Base-by-base conservation (phyloP, 92 coral and sea anemone species). In the Phymanthus crucifer region DNA sequence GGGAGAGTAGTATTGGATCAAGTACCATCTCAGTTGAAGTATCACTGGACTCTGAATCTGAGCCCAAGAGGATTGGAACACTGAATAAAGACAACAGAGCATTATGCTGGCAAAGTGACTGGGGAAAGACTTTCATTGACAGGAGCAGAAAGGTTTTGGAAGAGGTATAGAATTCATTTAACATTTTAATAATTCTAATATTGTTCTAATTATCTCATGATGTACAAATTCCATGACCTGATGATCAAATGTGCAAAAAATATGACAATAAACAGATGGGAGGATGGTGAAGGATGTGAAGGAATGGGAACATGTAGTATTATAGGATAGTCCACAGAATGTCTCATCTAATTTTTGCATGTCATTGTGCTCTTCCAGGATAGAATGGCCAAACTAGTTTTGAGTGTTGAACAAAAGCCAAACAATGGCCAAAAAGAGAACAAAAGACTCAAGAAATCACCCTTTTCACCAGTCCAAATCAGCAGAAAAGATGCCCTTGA, bases 381-480 rank as follows among this genome's bases (percentile, higher is more conserved):
- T 29, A 78, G 91, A 70, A 92, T 92, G 98, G 98, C 97, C 24
- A 87, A 89, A 70, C 85, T 92, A 38, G 72, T 79, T 1, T 27
- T 92, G 46, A 85, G 81, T 36, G 79, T 91, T 24, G 87, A 57
- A 32, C 57, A 75, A 57, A 88, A 80, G 17, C 47, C 66, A 61
- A 31, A 46, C n/a, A 73, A 69, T 18, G 71, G 69, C 32, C 86
- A 89, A 48, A 87, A 90, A 68, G 94, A 90, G 56, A 90, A 87
- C 31, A 69, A 75, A 67, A 71, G 43, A 18, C 13, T 17, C 57
- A 70, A 43, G 47, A 81, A 77, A 32, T 71, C 74, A 24, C 77
- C 65, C 31, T 45, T 82, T 72, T 78, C 92, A 36, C 76, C 95
- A 71, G 66, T 40, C n/a, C 82, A 79, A 47, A 79, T 3, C 32